phyloP scores from a whole-genome alignment of 2,888 invertebrate species.

The Hyposoter didymator region DNA sequence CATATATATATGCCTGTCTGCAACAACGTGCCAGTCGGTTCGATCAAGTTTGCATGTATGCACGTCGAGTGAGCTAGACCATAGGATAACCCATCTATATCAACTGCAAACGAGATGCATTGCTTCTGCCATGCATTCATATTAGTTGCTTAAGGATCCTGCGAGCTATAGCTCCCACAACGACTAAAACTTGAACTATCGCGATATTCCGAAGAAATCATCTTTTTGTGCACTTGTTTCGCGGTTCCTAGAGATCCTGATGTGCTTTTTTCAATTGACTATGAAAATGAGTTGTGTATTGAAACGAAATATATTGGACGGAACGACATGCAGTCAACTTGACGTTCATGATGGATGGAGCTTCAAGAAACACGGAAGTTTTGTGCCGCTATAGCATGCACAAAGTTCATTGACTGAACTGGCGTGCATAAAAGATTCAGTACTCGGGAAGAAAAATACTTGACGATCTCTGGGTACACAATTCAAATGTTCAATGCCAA shows the following conservation, averaged over 20 bases:
- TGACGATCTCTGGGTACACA: not conserved
- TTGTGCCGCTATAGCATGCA: not conserved
- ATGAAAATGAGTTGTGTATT: not conserved
- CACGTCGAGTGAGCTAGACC: slow-evolving; percentile 48
- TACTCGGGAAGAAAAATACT: not conserved
- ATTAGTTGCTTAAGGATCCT: slow-evolving; percentile 35
- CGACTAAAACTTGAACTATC: not conserved
- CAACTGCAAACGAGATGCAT: slow-evolving; percentile 58
- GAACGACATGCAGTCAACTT: not conserved
- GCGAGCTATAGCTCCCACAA: slow-evolving; percentile 18
- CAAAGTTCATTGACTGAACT: not conserved
- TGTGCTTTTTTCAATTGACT: not conserved
- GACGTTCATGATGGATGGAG: not conserved
- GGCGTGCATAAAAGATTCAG: not conserved
- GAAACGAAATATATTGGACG: not conserved
- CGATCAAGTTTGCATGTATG: slow-evolving; percentile 58
- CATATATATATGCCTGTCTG: slow-evolving; percentile 43
- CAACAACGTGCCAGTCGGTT: slow-evolving; percentile 58
- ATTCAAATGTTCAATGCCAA: slow-evolving; percentile 10
- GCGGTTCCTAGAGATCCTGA: not conserved
- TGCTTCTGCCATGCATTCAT: slow-evolving; percentile 54
- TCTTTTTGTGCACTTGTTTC: not conserved
- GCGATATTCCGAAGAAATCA: not conserved
- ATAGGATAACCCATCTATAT: slow-evolving; percentile 53
- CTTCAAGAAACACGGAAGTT: not conserved